Evolutionary conservation across 2,113 vertebrate species (phyloP), one percentile per base, ranked within the genome.

Genomic region (Stercorarius parasiticus): DNA sequence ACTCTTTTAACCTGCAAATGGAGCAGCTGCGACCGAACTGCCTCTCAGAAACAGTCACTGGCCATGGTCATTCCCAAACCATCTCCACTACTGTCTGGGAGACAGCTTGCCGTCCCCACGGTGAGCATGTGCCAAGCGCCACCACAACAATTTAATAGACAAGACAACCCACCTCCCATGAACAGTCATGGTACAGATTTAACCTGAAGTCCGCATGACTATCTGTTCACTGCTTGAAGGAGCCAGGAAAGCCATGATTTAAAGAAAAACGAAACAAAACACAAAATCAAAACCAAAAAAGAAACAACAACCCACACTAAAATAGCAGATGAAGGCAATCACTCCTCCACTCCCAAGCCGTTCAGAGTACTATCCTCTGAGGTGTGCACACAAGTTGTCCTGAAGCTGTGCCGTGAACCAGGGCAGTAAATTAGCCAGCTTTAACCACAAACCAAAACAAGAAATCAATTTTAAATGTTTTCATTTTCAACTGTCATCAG

Each of bases 101-200:
- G 22, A 27, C 30, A 47, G 29, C 55, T 45, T 1, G 1, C 20
- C 2, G 3, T 18, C 21, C 49, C 61, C 61, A 36, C 2, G 3
- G 43, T 40, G 23, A 74, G 32, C 12, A 67, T 18, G 47, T 32
- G 59, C 66, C 79, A 74, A n/a, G 67, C 15, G 34, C n/a, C 49
- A 36, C 64, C n/a, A 65, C 34, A 58, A 12, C 43, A 69, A 11
- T 70, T 58, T 52, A 64, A 64, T 6, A 45, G 47, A 40, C 2
- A 1, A 80, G 30, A 52, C 18, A 77, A 86, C 47, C 29, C 19
- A 59, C 38, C 50, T 76, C 55, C 73, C 53, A 15, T 18, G 30
- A 40, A 18, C 45, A 34, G 10, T 29, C 69, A 12, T 42, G 49
- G 36, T 18, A 77, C 29, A 61, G 52, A 21, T 43, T 27, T 20